Conservation (phyloP, 2,888 invertebrate genomes). For the Synanthedon myopaeformis region DNA sequence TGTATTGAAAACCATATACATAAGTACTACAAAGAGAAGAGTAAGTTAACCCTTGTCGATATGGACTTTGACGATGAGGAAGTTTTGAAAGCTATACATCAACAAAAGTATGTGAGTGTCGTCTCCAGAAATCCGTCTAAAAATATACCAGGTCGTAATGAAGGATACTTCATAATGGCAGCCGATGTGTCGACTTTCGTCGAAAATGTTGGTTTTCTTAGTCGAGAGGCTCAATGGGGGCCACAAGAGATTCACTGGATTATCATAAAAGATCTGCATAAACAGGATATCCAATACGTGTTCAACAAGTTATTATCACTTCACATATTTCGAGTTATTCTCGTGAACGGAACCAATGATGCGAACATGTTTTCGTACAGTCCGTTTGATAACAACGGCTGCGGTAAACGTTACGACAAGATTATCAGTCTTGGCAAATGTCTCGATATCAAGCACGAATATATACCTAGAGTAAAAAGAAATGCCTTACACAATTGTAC, state of each 20-base stretch:
- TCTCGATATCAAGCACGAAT: slow-evolving; percentile 7
- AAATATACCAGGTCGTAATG: not conserved
- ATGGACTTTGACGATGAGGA: slow-evolving; percentile 4
- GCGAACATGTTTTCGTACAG: slow-evolving; percentile 35
- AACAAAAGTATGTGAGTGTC: slow-evolving; percentile 2
- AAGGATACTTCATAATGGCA: slow-evolving; percentile 3
- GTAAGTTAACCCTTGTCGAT: slow-evolving; percentile 9
- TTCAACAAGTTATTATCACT: slow-evolving; percentile 25
- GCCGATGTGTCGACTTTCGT: not conserved
- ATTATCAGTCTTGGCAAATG: slow-evolving; percentile 31
- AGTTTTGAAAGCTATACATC: slow-evolving; percentile 8
- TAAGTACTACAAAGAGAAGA: not conserved
- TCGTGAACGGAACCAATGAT: slow-evolving; percentile 22
- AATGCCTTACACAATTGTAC: slow-evolving; percentile 32
- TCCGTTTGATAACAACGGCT: slow-evolving; percentile 35
- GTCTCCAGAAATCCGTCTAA: slow-evolving; percentile 3
- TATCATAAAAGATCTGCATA: slow-evolving; percentile 15
- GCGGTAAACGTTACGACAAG: slow-evolving; percentile 32
- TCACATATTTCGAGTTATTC: slow-evolving; percentile 22
- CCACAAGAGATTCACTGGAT: slow-evolving; percentile 28
- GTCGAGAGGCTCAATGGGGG: slow-evolving; percentile 23
- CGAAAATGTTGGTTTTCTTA: not conserved
- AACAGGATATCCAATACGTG: slow-evolving; percentile 13
- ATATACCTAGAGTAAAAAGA: slow-evolving; percentile 25
- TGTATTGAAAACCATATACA: no score